Evolutionary conservation across 2,888 invertebrate species (phyloP).

Genomic region (Caenorhabditis zanzibari): DNA sequence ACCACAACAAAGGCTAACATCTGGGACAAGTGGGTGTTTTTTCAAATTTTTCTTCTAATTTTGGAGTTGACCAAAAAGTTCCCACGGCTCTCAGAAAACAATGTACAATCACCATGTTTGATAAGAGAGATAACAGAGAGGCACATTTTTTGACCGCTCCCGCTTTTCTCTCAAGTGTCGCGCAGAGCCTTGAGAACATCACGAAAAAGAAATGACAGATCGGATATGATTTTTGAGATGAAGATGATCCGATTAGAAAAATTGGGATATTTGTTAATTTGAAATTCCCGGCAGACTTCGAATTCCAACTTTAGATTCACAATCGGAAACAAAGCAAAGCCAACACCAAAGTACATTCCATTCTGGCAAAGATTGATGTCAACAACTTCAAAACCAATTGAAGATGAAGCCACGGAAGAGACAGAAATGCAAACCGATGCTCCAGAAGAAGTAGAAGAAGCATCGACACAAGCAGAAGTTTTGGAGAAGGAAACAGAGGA

Average conservation of each 20-base stretch:
- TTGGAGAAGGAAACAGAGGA: slow-evolving; percentile 42
- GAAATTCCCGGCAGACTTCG: neutral
- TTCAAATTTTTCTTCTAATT: slow-evolving; percentile 15
- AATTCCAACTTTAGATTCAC: slow-evolving; percentile 71
- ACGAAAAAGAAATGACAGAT: slow-evolving; percentile 37
- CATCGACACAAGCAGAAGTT: slow-evolving; percentile 45
- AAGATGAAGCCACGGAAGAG: slow-evolving; percentile 61
- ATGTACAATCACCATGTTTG: slow-evolving; percentile 55
- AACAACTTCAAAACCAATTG: slow-evolving; percentile 69
- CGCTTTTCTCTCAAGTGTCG: slow-evolving; percentile 30
- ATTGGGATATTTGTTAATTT: slow-evolving; percentile 17
- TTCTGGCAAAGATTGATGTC: slow-evolving; percentile 81
- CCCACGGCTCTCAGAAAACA: slow-evolving; percentile 59
- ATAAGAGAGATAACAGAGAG: slow-evolving; percentile 30
- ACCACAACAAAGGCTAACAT: slow-evolving; percentile 76
- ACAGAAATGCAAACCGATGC: slow-evolving; percentile 57
- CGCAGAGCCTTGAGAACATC: slow-evolving; percentile 53
- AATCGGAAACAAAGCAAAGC: slow-evolving; percentile 75
- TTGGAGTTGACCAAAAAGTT: slow-evolving; percentile 30
- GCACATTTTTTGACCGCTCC: slow-evolving; percentile 59
- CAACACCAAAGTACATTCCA: slow-evolving; percentile 80
- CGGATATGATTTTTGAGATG: slow-evolving; percentile 13
- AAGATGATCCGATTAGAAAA: slow-evolving; percentile 5
- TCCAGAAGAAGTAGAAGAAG: slow-evolving; percentile 66
- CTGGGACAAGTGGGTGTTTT: slow-evolving; percentile 76